These are phyloP conservation scores for Callimico goeldii DNA, from an alignment of 2,797 vertebrate species.

Conservation along the genomic window DNA sequence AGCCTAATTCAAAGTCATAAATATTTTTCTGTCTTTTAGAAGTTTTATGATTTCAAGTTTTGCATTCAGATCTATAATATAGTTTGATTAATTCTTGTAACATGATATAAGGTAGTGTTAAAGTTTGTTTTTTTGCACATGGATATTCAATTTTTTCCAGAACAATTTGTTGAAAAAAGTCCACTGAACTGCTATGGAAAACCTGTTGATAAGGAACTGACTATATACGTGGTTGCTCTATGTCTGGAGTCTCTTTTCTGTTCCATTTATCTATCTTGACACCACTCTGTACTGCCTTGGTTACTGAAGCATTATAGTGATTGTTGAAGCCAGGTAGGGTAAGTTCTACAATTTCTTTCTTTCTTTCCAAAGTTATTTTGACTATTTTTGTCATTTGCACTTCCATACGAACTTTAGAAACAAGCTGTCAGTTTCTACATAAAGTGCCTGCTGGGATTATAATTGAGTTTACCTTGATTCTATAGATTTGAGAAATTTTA, in stretches of 20 bases:
- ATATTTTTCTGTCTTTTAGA: not conserved
- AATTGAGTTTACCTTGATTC: not conserved
- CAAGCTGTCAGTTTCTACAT: not conserved
- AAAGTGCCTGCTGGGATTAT: not conserved
- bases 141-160: not conserved
- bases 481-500: not conserved
- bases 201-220: not conserved
- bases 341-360: not conserved
- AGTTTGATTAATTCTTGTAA: not conserved
- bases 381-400: not conserved
- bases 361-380: not conserved
- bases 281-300: not conserved
- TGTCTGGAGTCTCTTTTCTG: not conserved
- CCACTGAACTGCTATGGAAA: too few species aligned
- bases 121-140: not conserved
- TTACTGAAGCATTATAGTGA: not conserved
- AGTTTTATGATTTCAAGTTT: not conserved
- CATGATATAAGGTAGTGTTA: too few species aligned
- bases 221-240: not conserved
- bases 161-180: not conserved
- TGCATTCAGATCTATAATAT: not conserved
- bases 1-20: not conserved
- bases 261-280: not conserved
- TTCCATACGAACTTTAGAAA: not conserved
- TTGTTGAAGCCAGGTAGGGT: not conserved